Base-by-base conservation (phyloP, 2,797 vertebrate genomes). In the Acipenser ruthenus region DNA sequence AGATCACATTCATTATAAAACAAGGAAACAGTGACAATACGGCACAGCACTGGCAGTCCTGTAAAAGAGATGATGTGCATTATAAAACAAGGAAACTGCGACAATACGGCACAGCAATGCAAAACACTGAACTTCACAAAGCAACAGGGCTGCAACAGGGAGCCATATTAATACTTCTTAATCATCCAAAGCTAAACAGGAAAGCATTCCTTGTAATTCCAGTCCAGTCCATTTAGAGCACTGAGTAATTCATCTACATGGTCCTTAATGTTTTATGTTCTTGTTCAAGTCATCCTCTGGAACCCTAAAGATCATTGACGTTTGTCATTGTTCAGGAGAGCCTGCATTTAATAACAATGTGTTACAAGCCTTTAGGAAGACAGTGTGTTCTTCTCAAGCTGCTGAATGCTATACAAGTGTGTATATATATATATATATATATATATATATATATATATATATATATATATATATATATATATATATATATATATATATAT, bases 181-280 rank as follows among this genome's bases (percentile, higher is more conserved):
- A 75, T 79, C 79, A 76, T 77, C 75, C 71, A 81, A 82, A 84
- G 80, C 79, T 55, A 86, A 84, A 85, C 79, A 84, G 80, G 82
- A 73, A 70, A 70, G 78, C 85, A 85, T 79, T 75, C 76, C 76
- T 66, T 77, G 75, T 79, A 77, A 84, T 86, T 79, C 83, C 76
- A 79, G 72, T 78, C 78, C 62, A 74, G 81, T 78, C 83, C 78
- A 70, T 80, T 79, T 77, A 72, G 73, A 80, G 78, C 69, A 72
- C 76, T 83, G 76, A 71, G 64, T 77, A 80, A 84, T 82, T 84
- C 85, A 85, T 82, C 83, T 75, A 74, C 74, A 75, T 73, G 63
- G 82, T 79, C 79, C 84, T 84, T 83, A 80, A 82, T 85, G 78
- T 84, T 83, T 82, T 81, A 84, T 78, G 79, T 71, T 70, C 72